These are phyloP conservation scores for Acholoe squamosa DNA, from an alignment of 2,888 invertebrate genomes.

Conservation along the genomic window DNA sequence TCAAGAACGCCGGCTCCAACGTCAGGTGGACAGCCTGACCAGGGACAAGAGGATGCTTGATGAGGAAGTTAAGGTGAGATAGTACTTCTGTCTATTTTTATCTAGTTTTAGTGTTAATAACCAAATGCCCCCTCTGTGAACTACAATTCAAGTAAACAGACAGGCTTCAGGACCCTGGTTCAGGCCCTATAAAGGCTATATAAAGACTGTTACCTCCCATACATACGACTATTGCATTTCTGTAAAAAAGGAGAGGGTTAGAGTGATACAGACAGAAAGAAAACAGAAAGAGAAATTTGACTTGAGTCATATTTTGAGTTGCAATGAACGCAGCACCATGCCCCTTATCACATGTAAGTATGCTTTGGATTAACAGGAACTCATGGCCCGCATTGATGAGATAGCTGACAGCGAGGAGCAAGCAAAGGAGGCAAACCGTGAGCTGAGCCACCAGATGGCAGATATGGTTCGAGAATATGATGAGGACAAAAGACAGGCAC, in stretches of 20 bases:
- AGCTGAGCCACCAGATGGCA: slow-evolving; percentile 78
- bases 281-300: too few relatives aligned
- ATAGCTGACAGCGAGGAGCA: slow-evolving; percentile 77
- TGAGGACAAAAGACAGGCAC: slow-evolving; percentile 77
- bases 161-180: too few relatives aligned
- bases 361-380: background rate
- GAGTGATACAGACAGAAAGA: too few relatives aligned
- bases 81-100: background rate
- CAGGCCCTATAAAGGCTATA: too few relatives aligned
- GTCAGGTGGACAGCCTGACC: slow-evolving; percentile 76
- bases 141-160: too few relatives aligned
- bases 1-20: slow-evolving; percentile 74
- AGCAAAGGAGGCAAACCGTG: slow-evolving; percentile 77
- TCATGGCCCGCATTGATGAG: slow-evolving; percentile 73
- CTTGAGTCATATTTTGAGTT: too few relatives aligned
- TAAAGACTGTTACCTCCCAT: too few relatives aligned
- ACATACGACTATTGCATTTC: too few relatives aligned
- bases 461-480: slow-evolving; percentile 80
- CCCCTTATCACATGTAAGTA: background rate
- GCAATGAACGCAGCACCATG: too few relatives aligned
- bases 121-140: too few relatives aligned
- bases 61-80: slow-evolving; percentile 76
- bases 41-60: slow-evolving; percentile 74
- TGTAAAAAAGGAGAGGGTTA: too few relatives aligned
- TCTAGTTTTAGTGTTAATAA: background rate